These are phyloP conservation scores for Gnathonemus echidnorhynchus DNA, from an alignment of 2,113 vertebrate genomes.

Conservation along the genomic window DNA sequence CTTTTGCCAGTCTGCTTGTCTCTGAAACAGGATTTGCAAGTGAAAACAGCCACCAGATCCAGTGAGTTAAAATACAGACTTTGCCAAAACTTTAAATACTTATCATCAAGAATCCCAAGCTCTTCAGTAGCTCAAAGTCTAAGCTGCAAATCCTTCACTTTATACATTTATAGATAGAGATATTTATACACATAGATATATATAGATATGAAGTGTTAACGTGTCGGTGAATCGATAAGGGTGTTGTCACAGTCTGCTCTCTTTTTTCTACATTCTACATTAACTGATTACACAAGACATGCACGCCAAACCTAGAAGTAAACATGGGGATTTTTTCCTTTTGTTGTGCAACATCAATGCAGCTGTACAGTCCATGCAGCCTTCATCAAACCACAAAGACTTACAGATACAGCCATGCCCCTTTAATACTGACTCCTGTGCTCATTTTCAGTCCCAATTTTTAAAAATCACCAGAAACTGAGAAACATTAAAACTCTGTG, in stretches of 20 bases:
- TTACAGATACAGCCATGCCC: neutral
- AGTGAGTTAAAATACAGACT: neutral
- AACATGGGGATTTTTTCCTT: neutral
- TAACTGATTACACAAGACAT: neutral
- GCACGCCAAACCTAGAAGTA: neutral
- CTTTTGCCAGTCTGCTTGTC: neutral
- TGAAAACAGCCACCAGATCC: neutral
- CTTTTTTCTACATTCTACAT: neutral
- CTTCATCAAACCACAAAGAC: neutral
- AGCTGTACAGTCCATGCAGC: neutral
- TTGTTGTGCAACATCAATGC: neutral
- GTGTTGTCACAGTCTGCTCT: neutral
- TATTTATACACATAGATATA: neutral
- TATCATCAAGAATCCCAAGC: neutral
- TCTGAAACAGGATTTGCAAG: neutral
- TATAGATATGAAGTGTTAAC: neutral
- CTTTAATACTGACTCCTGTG: neutral
- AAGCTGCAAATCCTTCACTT: neutral
- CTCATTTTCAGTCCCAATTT: neutral
- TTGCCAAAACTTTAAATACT: neutral
- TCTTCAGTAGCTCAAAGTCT: neutral
- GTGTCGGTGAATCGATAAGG: neutral
- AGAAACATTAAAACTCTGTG: neutral
- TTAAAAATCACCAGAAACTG: neutral
- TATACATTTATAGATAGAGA: neutral